Conservation (phyloP, 2,888 invertebrate species). For the Myathropa florea region DNA sequence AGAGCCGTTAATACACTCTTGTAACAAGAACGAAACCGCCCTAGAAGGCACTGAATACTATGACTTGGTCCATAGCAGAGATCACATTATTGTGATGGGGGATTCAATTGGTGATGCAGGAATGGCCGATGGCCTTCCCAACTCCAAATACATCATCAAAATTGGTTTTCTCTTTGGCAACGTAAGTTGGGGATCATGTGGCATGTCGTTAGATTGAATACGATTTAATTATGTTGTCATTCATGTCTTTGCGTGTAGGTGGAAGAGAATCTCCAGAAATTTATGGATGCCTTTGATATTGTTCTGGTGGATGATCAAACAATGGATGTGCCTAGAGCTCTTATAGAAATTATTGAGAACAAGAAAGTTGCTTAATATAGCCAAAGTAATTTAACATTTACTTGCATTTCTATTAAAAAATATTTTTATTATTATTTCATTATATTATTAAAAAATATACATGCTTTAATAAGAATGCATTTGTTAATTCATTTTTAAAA, state of each 20-base stretch:
- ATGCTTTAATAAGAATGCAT: too few relatives aligned
- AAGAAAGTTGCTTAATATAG: too few relatives aligned
- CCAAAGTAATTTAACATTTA: too few relatives aligned
- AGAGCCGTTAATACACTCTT: slow-evolving; percentile 91
- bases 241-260: slow-evolving; percentile 80
- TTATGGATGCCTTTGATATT: slow-evolving; percentile 92
- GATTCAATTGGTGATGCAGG: slow-evolving; percentile 95
- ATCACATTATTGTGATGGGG: slow-evolving; percentile 94
- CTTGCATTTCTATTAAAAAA: too few relatives aligned
- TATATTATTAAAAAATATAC: too few relatives aligned
- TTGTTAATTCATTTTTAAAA: too few relatives aligned
- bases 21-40: slow-evolving; percentile 95
- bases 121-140: slow-evolving; percentile 94
- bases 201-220: neutral
- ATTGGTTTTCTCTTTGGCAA: slow-evolving; percentile 95
- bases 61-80: slow-evolving; percentile 85
- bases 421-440: too few relatives aligned
- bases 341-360: slow-evolving; percentile 80
- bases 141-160: slow-evolving; percentile 88
- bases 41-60: slow-evolving; percentile 91
- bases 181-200: slow-evolving; percentile 79
- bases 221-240: neutral
- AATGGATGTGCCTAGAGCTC: slow-evolving; percentile 84
- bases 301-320: slow-evolving; percentile 95
- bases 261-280: slow-evolving; percentile 86